A percentile compares a stretch with the other conserved stretches of the same genome.
Evolutionary conservation across 1,140 invertebrate species (phyloP).

Genomic region (Octopus bimaculoides): DNA sequence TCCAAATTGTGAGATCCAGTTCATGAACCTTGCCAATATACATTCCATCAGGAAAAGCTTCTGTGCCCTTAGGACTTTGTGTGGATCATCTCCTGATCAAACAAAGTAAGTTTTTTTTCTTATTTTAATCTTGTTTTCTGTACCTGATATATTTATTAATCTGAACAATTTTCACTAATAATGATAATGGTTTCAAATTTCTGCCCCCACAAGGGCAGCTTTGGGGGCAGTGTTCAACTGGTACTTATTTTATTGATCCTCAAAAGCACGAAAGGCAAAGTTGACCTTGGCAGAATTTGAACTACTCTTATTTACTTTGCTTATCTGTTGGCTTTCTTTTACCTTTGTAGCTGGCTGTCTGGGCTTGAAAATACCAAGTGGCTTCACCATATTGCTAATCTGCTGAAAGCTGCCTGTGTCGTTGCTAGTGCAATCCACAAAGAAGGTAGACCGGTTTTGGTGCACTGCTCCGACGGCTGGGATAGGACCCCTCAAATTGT

Average conservation of each 20-base stretch:
- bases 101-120: slow-evolving; percentile 34
- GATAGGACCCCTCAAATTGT: slow-evolving; percentile 94
- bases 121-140: neutral
- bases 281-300: too few species aligned
- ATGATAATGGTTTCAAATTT: too few species aligned
- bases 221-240: too few species aligned
- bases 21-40: slow-evolving; percentile 96
- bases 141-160: too few species aligned
- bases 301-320: too few species aligned
- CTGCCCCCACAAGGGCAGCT: too few species aligned
- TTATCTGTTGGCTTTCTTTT: too few species aligned
- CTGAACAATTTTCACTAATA: too few species aligned
- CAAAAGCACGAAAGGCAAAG: too few species aligned
- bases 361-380: slow-evolving; percentile 81
- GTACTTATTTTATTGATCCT: too few species aligned
- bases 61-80: slow-evolving; percentile 64
- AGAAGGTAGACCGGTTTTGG: slow-evolving; percentile 68
- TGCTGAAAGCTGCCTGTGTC: slow-evolving; percentile 76
- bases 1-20: slow-evolving; percentile 88
- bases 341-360: slow-evolving; percentile 76
- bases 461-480: slow-evolving; percentile 97
- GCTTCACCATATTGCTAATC: slow-evolving; percentile 82
- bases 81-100: slow-evolving; percentile 53
- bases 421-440: slow-evolving; percentile 77
- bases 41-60: slow-evolving; percentile 83